A percentile compares a stretch with the other conserved stretches of the same genome.
These are phyloP conservation scores for Lithosia quadra DNA, from an alignment of 2,888 invertebrate species.

Conservation along the genomic window DNA sequence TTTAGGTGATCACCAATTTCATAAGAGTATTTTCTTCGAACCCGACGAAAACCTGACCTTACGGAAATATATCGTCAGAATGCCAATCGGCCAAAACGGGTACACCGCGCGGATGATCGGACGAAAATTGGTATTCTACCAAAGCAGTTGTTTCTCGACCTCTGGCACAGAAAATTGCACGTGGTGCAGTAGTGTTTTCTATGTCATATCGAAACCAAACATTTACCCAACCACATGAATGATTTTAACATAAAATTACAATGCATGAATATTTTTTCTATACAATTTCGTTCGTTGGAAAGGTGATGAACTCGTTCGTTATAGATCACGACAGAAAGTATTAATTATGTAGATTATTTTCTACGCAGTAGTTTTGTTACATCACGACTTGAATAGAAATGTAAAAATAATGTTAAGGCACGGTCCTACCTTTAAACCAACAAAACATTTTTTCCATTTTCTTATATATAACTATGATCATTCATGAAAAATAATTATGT, in stretches of 20 bases:
- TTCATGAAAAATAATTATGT: no score
- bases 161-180: background rate
- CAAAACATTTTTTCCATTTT: background rate
- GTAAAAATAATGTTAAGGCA: background rate
- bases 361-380: constrained; percentile 41
- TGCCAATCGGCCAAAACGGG: no score
- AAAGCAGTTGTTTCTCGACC: background rate
- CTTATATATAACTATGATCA: no score
- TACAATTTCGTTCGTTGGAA: constrained; percentile 40
- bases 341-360: constrained; percentile 37
- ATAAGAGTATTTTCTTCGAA: background rate
- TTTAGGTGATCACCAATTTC: background rate
- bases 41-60: background rate
- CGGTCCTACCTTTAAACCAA: background rate
- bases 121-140: background rate
- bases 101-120: no score
- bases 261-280: constrained; percentile 54
- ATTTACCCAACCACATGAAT: constrained; percentile 22
- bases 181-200: background rate
- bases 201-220: background rate
- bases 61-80: no score
- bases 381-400: constrained; percentile 14
- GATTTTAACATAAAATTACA: constrained; percentile 43
- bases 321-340: constrained; percentile 39
- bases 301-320: constrained; percentile 46